phyloP scores from a whole-genome alignment of 2,888 invertebrate species.

The Listrodromus nycthemerus region DNA sequence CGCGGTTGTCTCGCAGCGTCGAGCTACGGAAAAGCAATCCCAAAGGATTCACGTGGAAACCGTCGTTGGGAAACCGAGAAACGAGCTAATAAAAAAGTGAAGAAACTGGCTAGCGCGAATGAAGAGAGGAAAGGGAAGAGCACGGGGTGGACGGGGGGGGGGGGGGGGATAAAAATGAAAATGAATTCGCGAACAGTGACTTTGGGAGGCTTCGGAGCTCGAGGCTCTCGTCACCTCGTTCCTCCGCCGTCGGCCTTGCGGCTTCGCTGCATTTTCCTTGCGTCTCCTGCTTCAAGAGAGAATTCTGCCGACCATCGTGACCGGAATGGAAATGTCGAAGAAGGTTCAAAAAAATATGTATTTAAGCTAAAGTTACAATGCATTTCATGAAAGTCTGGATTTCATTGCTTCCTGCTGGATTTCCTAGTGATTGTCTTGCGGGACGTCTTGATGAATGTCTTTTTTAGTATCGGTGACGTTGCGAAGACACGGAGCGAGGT shows the following conservation, averaged over 20 bases:
- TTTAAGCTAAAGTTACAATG: constrained; percentile 5
- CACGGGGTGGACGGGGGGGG: constrained; percentile 12
- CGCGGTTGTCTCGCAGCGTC: constrained; percentile 23
- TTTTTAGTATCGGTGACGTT: too few relatives aligned
- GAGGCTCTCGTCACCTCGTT: constrained; percentile 56
- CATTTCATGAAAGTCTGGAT: too few relatives aligned
- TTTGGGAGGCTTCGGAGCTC: constrained; percentile 68
- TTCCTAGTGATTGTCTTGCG: too few relatives aligned
- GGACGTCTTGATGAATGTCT: too few relatives aligned
- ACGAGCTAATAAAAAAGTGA: constrained; percentile 65
- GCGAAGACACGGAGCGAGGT: too few relatives aligned
- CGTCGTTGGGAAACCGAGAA: constrained; percentile 60
- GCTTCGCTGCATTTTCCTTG: constrained; percentile 12
- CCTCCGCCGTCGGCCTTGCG: neutral
- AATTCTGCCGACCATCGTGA: constrained; percentile 25
- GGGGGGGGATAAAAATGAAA: constrained; percentile 71
- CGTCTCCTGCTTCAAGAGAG: constrained; percentile 8
- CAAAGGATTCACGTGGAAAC: constrained; percentile 54
- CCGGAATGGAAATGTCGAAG: neutral
- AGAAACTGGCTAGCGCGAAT: constrained; percentile 34
- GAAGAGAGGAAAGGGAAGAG: constrained; percentile 20
- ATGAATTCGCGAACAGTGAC: constrained; percentile 72
- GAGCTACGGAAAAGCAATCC: constrained; percentile 47
- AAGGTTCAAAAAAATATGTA: neutral
- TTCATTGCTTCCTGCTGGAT: too few relatives aligned